Evolutionary conservation across 2,113 vertebrate genomes (phyloP), one percentile per base, ranked within the genome.

Genomic region (Anarhynchus alexandrinus): DNA sequence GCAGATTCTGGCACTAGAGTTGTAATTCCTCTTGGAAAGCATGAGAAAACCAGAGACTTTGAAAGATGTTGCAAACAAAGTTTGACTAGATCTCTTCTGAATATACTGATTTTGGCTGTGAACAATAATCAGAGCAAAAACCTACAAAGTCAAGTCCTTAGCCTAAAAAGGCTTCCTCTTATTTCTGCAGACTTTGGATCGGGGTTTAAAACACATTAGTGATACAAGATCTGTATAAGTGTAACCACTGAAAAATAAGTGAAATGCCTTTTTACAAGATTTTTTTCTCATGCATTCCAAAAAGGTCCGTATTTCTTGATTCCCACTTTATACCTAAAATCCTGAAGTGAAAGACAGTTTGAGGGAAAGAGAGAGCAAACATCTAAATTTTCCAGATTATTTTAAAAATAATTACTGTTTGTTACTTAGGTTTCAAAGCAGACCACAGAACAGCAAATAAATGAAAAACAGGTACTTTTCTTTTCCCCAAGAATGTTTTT

Each of bases 401-500:
- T 86, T 22, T 4, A 47, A 59, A 90, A 88, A n/a, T 8, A 79
- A 71, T 52, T 67, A 54, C 42, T 59, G 36, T 8, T 86, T 9
- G 57, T 86, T 67, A 18, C 42, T 67, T 55, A 76, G 7, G 13
- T 79, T 88, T 92, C 42, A 95, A 77, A 91, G 45, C 22, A 95
- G 54, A 91, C 12, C 72, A 64, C 25, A 11, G 22, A 72, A 42
- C n/a, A 84, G 32, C 42, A 86, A 97, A 96, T 82, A 87, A 97
- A 97, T 76, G 85, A 94, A 96, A 96, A 89, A 15, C 90, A 95
- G 20, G 11, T 90, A 49, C 19, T 62, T 64, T 32, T 55, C 45
- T 20, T 84, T 85, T 87, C 73, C 93, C 87, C 92, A 95, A 95
- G 91, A 76, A 96, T 96, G 34, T 72, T 67, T 97, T 98, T 98